These are phyloP conservation scores for Enteromius fasciolatus DNA, from an alignment of 2,797 vertebrate genomes.

Conservation along the genomic window DNA sequence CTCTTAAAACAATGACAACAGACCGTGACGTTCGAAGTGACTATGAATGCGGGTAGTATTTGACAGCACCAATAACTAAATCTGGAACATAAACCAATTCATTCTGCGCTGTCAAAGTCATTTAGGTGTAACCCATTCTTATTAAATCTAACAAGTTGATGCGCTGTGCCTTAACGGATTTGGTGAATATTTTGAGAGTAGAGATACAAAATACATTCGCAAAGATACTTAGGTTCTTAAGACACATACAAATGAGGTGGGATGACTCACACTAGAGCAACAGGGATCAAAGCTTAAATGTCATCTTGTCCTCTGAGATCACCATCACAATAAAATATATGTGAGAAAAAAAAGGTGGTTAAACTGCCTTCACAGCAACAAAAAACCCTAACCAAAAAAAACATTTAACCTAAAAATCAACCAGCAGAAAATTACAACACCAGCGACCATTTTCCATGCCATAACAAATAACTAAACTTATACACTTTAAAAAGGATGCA, in stretches of 20 bases:
- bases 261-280: conserved; percentile 8
- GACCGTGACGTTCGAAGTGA: neutral
- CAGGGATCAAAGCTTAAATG: conserved; percentile 3
- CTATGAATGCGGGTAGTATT: neutral
- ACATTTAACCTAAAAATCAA: neutral
- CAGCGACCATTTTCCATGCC: neutral
- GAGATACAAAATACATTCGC: neutral
- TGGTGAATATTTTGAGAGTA: neutral
- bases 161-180: neutral
- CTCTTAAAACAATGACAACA: conserved; percentile 6
- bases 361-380: neutral
- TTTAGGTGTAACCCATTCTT: conserved; percentile 3
- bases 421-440: neutral
- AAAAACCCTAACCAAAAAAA: neutral
- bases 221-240: neutral
- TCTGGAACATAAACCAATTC: conserved; percentile 13
- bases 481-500: neutral
- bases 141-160: conserved; percentile 12
- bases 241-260: neutral
- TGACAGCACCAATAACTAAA: conserved; percentile 24
- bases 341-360: neutral
- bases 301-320: neutral
- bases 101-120: conserved; percentile 7
- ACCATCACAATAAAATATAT: neutral
- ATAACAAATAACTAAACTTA: neutral